Evolutionary conservation across 2,888 invertebrate species (phyloP), one percentile per base, ranked within the genome.

Genomic region (Lepidochrysops patricia): DNA sequence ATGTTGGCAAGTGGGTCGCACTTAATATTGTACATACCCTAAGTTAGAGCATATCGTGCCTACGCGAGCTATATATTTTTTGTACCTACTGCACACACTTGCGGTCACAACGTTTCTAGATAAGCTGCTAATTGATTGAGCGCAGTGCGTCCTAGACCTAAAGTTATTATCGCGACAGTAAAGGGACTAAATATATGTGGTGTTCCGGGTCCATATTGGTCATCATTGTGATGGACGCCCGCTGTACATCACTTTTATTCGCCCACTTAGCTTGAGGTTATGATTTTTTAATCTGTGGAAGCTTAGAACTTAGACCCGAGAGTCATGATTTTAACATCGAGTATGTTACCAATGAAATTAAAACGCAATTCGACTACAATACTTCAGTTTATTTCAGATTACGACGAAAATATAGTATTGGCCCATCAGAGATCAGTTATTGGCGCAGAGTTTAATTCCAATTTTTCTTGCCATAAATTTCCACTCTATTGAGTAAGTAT

Each of bases 151-250:
- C 19, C 15, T 5, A 9, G 2, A 2, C 54, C 15, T 54, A 9
- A 9, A 0, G 32, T 32, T 54, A 54, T 54, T 54, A 32, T 32
- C 54, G 19, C 15, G 54, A 54, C 15, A 29, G 15, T 54, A 54
- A 54, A 54, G 32, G 43, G 2, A 25, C n/a, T n/a, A 49, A 25
- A 23, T 48, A 15, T 48, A 29, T 15, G 29, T 15, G 27, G 27
- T 12, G 29, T 26, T 27, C 25, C 26, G 7, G 52, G 52, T 19
- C 54, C 5, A n/a, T 5, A 15, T 27, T 4, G 52, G 54, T 32
- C 27, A 54, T 54, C 19, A 32, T 54, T 27, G 19, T 54, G 54
- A 54, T 54, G 13, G 54, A 54, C 32, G 27, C 0, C 19, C 54
- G 13, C 19, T 13, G 12, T 23, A 9, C 7, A 6, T 7, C 29